Percentiles rank a stretch among this genome's conserved stretches.
phyloP scores from a whole-genome alignment of 2,888 invertebrate genomes.

The Protodeltote pygarga region DNA sequence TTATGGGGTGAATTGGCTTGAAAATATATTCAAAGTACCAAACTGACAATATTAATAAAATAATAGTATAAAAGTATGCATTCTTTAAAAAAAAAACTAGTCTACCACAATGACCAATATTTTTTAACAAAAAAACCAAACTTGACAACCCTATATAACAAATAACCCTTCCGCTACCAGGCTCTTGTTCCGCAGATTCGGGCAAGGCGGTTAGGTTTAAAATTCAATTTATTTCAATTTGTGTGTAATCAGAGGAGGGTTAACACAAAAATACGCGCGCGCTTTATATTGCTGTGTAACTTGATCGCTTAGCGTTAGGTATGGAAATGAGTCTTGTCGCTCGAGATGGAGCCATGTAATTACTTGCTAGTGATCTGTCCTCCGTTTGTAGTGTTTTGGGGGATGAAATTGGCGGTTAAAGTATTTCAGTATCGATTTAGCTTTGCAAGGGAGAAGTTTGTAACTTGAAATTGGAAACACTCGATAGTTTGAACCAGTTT shows the following conservation, averaged over 20 bases:
- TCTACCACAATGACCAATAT: neutral
- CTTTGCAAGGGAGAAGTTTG: neutral
- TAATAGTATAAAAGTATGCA: too few species aligned
- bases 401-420: constrained; percentile 13
- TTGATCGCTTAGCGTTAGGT: constrained; percentile 68
- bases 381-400: constrained; percentile 19
- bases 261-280: constrained; percentile 79
- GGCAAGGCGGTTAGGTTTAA: constrained; percentile 77
- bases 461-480: neutral
- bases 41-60: too few species aligned
- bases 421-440: constrained; percentile 21
- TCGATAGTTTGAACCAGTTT: too few species aligned
- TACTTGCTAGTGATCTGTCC: constrained; percentile 30
- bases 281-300: constrained; percentile 67
- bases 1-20: too few species aligned
- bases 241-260: constrained; percentile 80
- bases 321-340: constrained; percentile 61
- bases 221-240: constrained; percentile 87
- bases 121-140: constrained; percentile 11
- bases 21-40: too few species aligned
- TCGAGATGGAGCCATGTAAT: constrained; percentile 29
- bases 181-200: constrained; percentile 66
- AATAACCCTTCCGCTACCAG: constrained; percentile 74
- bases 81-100: neutral
- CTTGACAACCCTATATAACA: constrained; percentile 67